Base-by-base conservation (phyloP, 2,113 vertebrate genomes). In the Muntiacus muntjak region DNA sequence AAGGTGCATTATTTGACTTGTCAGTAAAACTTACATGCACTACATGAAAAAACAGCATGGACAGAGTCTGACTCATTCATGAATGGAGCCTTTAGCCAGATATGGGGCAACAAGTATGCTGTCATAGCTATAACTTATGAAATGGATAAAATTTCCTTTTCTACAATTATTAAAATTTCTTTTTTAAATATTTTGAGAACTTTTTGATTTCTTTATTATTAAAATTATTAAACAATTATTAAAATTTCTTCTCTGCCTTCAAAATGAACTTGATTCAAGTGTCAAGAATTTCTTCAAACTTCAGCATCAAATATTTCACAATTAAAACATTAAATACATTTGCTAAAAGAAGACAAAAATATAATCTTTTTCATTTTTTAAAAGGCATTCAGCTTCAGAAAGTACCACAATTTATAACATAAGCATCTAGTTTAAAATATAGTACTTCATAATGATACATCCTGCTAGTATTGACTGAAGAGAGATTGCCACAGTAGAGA, bases 321-420 rank as follows among this genome's bases (percentile, higher is more conserved):
- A 97, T 85, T 98, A 97, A 98, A 98, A 97, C 21, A 93, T 98
- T 98, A 98, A 98, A 97, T 98, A 98, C 83, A 94, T 97, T 92
- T 98, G 71, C 95, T 98, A 97, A 98, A 98, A 98, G 58, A 98
- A 54, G 96, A 97, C 87, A 98, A 98, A 97, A 98, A 78, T 96
- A 98, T 96, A 98, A 98, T 96, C 87, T 92, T 94, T 98, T 98
- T 98, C 98, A 97, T 98, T 98, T 98, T 98, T 97, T 87, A 97
- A 98, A 98, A 98, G 93, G 78, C 87, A 88, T 93, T 93, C 47
- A 98, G 98, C 98, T 98, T 98, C 92, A 85, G 92, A 98, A 98
- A 97, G 78, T 97, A 97, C 95, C 97, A 97, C 97, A 95, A 97
- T 91, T 98, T 98, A 98, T 98, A 98, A 97, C 95, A 97, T 91